Base-by-base conservation (phyloP, 2,797 vertebrate genomes). In the Pogoniulus pusillus region DNA sequence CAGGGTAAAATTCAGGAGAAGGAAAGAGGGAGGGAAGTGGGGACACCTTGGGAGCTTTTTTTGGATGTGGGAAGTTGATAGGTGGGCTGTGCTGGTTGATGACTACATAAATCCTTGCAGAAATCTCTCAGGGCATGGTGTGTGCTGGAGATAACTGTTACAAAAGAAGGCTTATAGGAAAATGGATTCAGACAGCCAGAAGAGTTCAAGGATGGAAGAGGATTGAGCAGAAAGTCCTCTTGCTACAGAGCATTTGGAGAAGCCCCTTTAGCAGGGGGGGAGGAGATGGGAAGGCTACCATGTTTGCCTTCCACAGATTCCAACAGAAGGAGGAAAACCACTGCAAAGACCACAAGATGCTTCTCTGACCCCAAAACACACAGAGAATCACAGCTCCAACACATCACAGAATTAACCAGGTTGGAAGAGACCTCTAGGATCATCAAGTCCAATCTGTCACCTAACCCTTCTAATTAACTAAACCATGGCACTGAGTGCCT, bases 111-210 rank as follows among this genome's bases (percentile, higher is more conserved):
- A 86, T 76, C 80, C 74, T 65, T 35, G 19, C 7, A 7, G 85
- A 89, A 90, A 88, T 55, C 72, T 93, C 93, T 35, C 75, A 35
- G 92, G 88, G 84, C 75, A 93, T 1, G 81, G 81, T 86, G 89
- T 80, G 74, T 80, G 93, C 83, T 2, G 10, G n/a, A 94, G 89
- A 93, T 88, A 95, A 93, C 82, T 57, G 57, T 34, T 64, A 84
- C 80, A 93, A 91, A 19, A 79, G 83, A 4, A 84, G 64, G 78
- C 78, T 94, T 86, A 83, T 12, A 85, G 72, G 51, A 57, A 73
- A 82, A 91, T 45, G 71, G 59, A 85, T 87, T 79, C 69, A 63
- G 93, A 66, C 69, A 83, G 68, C 7, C 26, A 34, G 73, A 53
- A 89, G 68, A 73, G 71, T 53, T 60, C 3, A 59, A 37, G 65